Evolutionary conservation across 2,113 vertebrate species (phyloP), one percentile per base, ranked within the genome.

Genomic region (Carollia perspicillata): DNA sequence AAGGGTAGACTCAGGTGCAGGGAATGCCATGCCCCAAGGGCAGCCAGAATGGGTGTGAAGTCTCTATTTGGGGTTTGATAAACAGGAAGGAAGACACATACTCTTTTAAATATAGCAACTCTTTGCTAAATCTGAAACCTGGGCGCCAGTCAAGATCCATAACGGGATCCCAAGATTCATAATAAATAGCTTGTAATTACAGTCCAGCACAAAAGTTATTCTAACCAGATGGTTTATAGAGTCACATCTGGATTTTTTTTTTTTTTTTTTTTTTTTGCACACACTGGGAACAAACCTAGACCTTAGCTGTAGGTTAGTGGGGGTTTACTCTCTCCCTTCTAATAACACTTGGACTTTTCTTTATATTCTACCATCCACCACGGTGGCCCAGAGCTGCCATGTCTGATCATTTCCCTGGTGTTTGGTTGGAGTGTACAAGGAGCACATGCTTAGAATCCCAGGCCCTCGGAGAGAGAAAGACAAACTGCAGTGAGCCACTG

Each of bases 171-270:
- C 97, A 96, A 96, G 95, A 97, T 98, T 97, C 98, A 97, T 95
- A 98, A 98, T 97, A 98, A 98, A 98, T 98, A 98, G 97, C 95
- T 97, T 98, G 93, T 98, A 98, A 98, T 98, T 98, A 97, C 26
- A 93, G 95, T 95, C 94, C 97, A 93, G 96, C 97, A 97, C 95
- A 96, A 97, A 69, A 88, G 95, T 97, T 97, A 98, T 98, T 98
- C 98, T 97, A 98, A 98, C 97, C 98, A 98, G 98, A 98, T 98
- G 98, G 97, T 93, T 95, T 97, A 77, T 94, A 97, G 93, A 97
- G 69, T 98, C 98, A 98, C 98, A 97, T 98, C 97, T 98, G 98
- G 97, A 90, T 89, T 58, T 26, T 95, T 95, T 92, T 92, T 97
- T 84, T 58, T 26, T 90, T n/a, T n/a, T n/a, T n/a, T n/a, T n/a